Conservation (phyloP, 2,113 vertebrate genomes). For the Grammomys surdaster region DNA sequence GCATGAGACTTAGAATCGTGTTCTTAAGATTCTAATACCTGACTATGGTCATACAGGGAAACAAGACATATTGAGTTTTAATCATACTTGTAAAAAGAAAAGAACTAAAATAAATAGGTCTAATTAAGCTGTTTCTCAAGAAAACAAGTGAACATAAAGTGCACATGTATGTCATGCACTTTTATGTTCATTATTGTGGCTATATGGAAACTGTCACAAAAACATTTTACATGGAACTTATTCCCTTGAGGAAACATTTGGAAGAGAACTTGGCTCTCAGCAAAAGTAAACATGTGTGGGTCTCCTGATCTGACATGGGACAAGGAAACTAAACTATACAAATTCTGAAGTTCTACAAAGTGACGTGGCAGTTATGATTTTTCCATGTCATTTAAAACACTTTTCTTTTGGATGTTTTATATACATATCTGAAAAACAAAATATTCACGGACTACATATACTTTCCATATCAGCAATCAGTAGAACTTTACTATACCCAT, state of each 20-base stretch:
- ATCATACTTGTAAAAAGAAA: slow-evolving; percentile 55
- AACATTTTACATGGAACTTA: background rate
- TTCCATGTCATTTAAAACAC: background rate
- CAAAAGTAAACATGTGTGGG: slow-evolving; percentile 17
- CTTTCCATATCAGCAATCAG: background rate
- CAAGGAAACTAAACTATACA: background rate
- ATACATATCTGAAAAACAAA: background rate
- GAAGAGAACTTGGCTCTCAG: background rate
- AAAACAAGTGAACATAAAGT: background rate
- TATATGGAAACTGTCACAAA: background rate
- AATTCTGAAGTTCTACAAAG: slow-evolving; percentile 15
- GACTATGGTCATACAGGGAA: slow-evolving; percentile 54
- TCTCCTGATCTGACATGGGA: slow-evolving; percentile 12
- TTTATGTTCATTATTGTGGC: slow-evolving; percentile 31
- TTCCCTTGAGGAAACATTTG: background rate
- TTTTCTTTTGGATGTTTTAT: slow-evolving; percentile 43
- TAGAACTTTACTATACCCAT: background rate
- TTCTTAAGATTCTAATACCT: slow-evolving; percentile 52
- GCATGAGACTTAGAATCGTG: background rate
- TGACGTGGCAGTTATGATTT: background rate
- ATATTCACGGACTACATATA: background rate
- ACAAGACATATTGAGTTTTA: background rate
- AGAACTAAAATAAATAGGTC: slow-evolving; percentile 34
- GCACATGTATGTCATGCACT: background rate
- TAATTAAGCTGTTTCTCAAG: slow-evolving; percentile 25